Evolutionary conservation across 2,888 invertebrate genomes (phyloP), one percentile per base, ranked within the genome.

Genomic region (Mythimna ferrago): DNA sequence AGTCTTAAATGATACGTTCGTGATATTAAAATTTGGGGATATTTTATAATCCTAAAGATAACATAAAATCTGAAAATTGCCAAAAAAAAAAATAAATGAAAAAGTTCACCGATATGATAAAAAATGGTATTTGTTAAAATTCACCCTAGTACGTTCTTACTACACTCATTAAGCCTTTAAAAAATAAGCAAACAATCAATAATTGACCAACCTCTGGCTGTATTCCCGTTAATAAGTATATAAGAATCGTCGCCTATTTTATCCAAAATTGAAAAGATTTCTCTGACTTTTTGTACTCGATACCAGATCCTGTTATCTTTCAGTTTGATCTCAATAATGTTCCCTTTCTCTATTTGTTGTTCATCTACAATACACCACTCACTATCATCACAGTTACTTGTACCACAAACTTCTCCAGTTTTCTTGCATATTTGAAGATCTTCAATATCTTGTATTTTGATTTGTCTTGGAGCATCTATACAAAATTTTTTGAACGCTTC

Each of bases 401-500:
- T 91, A 53, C 77, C 62, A 60, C 89, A 97, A 90, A 72, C 78
- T 32, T 87, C 85, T 32, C 83, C 82, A 41, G 81, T 81, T 51
- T 87, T 88, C 58, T 89, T 89, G 56, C 91, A 93, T 35, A 87
- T 86, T 16, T 82, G 83, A 6, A 95, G 79, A 64, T 96, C 95
- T 89, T 96, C 96, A 35, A 96, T 94, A 48, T 96, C 97, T 0
- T 89, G 65, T 51, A 97, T 92, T 61, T 92, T 91, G 11, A 94
- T 92, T 6, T 95, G 91, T 44, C 89, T 88, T 0, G 96, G 95
- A 11, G 97, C 96, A 86, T 98, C 98, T 41, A 89, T 93, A 1
- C 97, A 97, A 81, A 98, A 97, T 26, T 97, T 97, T 88, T 98
- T 98, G 92, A 98, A 98, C 0, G 98, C 97, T 82, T 98, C 98